Conservation (phyloP, 2,797 vertebrate genomes). For the Notolepis coatsorum region DNA sequence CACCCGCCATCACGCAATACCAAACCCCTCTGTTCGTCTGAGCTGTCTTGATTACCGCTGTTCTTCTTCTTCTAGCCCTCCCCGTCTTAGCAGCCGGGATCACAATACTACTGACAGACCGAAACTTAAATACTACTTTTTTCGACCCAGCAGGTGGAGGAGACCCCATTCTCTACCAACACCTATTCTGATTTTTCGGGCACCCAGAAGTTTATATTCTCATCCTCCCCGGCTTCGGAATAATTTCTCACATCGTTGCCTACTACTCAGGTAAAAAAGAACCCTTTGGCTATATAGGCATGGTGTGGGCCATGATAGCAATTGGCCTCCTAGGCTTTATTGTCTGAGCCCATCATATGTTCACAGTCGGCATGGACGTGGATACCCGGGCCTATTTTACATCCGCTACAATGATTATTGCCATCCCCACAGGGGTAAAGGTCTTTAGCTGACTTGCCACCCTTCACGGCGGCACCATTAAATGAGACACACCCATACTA, state of each 20-base stretch:
- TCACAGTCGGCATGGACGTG: slow-evolving; percentile 31
- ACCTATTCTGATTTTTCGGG: slow-evolving; percentile 45
- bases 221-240: neutral
- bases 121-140: slow-evolving; percentile 34
- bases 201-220: slow-evolving; percentile 48
- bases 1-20: slow-evolving; percentile 21
- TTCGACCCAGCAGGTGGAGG: slow-evolving; percentile 36
- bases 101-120: slow-evolving; percentile 14
- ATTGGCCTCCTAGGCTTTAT: slow-evolving; percentile 49
- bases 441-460: slow-evolving; percentile 68
- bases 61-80: neutral
- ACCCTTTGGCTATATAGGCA: slow-evolving; percentile 47
- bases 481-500: slow-evolving; percentile 39
- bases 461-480: slow-evolving; percentile 19
- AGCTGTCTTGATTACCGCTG: neutral
- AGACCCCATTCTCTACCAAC: neutral
- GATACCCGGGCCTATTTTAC: slow-evolving; percentile 66
- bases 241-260: slow-evolving; percentile 28
- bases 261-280: slow-evolving; percentile 57
- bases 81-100: slow-evolving; percentile 38
- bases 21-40: slow-evolving; percentile 60
- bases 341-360: slow-evolving; percentile 69
- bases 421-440: slow-evolving; percentile 49
- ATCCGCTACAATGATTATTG: slow-evolving; percentile 61
- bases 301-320: slow-evolving; percentile 44